Evolutionary conservation across 2,888 invertebrate genomes (phyloP).

Genomic region (Lacanobia wlatinum): DNA sequence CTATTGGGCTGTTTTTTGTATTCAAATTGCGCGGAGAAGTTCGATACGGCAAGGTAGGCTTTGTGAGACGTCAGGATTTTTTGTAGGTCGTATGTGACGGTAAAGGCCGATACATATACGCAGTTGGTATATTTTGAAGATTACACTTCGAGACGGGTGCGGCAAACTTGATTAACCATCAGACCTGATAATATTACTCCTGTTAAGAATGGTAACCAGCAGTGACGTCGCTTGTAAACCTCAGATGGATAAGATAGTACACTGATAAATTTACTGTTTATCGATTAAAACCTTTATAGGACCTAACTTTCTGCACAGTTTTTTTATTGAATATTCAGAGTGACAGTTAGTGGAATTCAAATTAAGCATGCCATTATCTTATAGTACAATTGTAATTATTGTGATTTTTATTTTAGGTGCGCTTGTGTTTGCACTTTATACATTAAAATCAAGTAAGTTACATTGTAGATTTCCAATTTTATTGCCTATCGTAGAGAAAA

Average conservation of each 20-base stretch:
- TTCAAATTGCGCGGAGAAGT: too few species aligned
- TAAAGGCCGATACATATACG: too few species aligned
- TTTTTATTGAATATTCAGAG: background rate
- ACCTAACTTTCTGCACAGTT: background rate
- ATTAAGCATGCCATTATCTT: conserved; percentile 1
- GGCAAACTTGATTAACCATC: background rate
- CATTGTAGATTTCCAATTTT: background rate
- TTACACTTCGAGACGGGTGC: background rate
- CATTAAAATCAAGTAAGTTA: conserved; percentile 28
- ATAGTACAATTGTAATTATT: background rate
- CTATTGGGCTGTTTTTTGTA: too few species aligned
- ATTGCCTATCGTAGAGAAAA: background rate
- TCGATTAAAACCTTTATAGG: conserved; percentile 12
- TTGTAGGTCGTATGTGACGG: too few species aligned
- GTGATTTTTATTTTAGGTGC: background rate
- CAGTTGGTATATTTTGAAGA: too few species aligned
- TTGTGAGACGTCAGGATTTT: too few species aligned
- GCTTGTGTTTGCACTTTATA: background rate
- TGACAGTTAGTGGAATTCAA: background rate
- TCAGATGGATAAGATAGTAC: conserved; percentile 31
- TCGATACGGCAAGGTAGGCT: too few species aligned
- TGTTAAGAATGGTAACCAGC: background rate
- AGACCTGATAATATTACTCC: too few species aligned
- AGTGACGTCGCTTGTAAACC: background rate
- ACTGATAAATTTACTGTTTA: conserved; percentile 5